A percentile compares a stretch with the other conserved stretches of the same genome.
Evolutionary conservation across 2,113 vertebrate species (phyloP).

Genomic region (Cardinalis cardinalis): DNA sequence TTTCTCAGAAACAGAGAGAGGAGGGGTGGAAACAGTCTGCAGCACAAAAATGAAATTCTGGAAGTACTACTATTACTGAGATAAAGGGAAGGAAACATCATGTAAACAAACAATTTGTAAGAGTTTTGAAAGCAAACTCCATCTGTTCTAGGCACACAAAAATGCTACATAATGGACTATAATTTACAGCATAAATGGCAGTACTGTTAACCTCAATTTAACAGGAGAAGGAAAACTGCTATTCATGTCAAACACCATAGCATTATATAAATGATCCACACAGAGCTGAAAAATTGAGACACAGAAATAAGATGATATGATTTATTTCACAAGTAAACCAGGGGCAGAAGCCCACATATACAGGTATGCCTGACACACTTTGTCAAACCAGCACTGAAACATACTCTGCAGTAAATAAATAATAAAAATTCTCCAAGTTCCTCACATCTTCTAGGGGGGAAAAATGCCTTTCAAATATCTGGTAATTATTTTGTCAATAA

Average conservation of each 20-base stretch:
- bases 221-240: neutral
- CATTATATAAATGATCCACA: neutral
- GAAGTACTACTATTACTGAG: neutral
- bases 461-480: neutral
- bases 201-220: constrained; percentile 11
- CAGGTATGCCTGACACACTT: neutral
- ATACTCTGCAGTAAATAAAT: neutral
- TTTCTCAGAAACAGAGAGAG: neutral
- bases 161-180: neutral
- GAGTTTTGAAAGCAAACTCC: neutral
- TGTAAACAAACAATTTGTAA: constrained; percentile 38
- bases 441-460: neutral
- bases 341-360: neutral
- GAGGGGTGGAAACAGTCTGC: neutral
- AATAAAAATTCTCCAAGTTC: neutral
- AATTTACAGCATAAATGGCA: constrained; percentile 17
- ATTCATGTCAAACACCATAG: neutral
- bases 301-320: neutral
- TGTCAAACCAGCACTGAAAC: neutral
- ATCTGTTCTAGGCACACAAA: constrained; percentile 17
- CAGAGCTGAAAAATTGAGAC: neutral
- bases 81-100: neutral
- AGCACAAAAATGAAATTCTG: neutral
- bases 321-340: neutral
- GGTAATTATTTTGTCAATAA: neutral